phyloP scores from a whole-genome alignment of 2,113 vertebrate genomes.

The Isichthys henryi region DNA sequence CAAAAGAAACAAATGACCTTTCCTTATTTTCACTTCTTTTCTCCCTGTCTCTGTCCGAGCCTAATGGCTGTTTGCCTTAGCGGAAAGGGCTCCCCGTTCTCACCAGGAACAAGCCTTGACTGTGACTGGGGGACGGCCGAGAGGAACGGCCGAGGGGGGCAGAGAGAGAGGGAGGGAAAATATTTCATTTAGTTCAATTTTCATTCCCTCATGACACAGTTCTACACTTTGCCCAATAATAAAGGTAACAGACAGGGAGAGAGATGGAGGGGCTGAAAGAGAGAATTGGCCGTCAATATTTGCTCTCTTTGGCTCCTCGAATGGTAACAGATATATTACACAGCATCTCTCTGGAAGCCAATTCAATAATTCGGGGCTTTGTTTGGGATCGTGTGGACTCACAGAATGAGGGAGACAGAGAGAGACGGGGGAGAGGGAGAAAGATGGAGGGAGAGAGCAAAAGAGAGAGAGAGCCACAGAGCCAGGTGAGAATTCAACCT shows the following conservation, averaged over 20 bases:
- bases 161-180: conserved; percentile 36
- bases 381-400: conserved; percentile 49
- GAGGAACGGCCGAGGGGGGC: background rate
- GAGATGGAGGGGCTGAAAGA: conserved; percentile 28
- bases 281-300: conserved; percentile 69
- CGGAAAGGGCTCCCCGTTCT: conserved; percentile 67
- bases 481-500: background rate
- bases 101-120: conserved; percentile 45
- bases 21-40: conserved; percentile 59
- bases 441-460: conserved; percentile 11
- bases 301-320: conserved; percentile 56
- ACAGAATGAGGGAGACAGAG: conserved; percentile 42
- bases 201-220: conserved; percentile 54
- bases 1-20: conserved; percentile 66
- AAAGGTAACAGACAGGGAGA: conserved; percentile 39
- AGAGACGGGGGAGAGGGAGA: conserved; percentile 18
- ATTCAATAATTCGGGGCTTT: conserved; percentile 58
- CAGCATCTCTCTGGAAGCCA: conserved; percentile 49
- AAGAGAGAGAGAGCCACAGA: conserved; percentile 13
- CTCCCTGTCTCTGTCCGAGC: conserved; percentile 46
- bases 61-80: conserved; percentile 73
- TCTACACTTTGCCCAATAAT: conserved; percentile 53
- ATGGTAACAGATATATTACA: conserved; percentile 65
- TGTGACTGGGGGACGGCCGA: conserved; percentile 16
- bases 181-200: conserved; percentile 58